Base-by-base conservation (phyloP, 2,113 vertebrate genomes). In the Reinhardtius hippoglossoides region DNA sequence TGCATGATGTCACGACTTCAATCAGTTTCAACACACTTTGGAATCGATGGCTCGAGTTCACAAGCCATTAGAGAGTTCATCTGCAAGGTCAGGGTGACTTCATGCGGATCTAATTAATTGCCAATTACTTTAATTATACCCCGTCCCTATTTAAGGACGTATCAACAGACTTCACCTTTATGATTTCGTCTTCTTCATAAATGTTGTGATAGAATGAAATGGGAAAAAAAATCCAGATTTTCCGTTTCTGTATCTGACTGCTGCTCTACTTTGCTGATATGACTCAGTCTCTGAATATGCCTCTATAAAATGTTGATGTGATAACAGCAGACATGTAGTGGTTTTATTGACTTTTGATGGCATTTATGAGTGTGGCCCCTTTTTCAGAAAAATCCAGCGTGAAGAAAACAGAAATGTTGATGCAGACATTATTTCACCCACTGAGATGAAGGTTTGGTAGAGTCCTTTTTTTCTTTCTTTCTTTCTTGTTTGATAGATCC, bases 21-120 rank as follows among this genome's bases (percentile, higher is more conserved):
- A 68, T 89, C 68, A 71, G 67, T 82, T 91, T 82, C 71, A 71
- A 79, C 87, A 74, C 83, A 76, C 40, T 78, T 83, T 65, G 44
- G 60, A 89, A 93, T 94, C 89, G 78, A 94, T 93, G 75, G 52
- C 27, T 58, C 8, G 77, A 81, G 82, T 75, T 85, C 83, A 84
- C 77, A 71, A 70, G 61, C 90, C 87, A 84, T 89, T 88, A 87
- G 91, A 93, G 93, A 94, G 94, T 94, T 95, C 90, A 90, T 76
- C 85, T 74, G 63, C 88, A 78, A 85, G 85, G 88, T 92, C 89
- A 91, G 69, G 71, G 69, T 88, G 85, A 87, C 87, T 68, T 92
- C 89, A 91, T 56, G 67, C 63, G 71, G 78, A 68, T 85, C 86
- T 85, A 93, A 93, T 93, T 90, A 91, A 92, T 88, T 78, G 83